phyloP scores from a whole-genome alignment of 2,888 invertebrate species.

The Tineola bisselliella region DNA sequence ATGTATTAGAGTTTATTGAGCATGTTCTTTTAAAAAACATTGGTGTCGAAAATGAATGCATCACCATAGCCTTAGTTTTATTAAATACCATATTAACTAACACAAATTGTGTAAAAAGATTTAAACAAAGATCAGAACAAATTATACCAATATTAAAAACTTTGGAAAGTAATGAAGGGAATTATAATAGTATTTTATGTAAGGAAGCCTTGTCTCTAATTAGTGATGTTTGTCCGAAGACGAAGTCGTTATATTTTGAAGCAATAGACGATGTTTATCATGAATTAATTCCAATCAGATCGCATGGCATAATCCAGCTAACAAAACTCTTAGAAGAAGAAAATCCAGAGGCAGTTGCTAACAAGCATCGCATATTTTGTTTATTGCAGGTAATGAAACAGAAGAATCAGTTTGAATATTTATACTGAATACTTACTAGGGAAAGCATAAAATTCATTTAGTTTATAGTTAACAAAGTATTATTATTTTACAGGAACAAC shows the following conservation, averaged over 20 bases:
- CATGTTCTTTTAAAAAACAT: slow-evolving; percentile 39
- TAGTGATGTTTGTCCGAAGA: slow-evolving; percentile 24
- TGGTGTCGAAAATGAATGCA: slow-evolving; percentile 42
- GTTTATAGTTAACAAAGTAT: too few species aligned
- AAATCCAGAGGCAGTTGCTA: slow-evolving; percentile 71
- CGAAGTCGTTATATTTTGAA: slow-evolving; percentile 59
- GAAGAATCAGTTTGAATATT: too few species aligned
- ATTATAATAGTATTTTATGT: slow-evolving; percentile 37
- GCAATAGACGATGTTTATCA: slow-evolving; percentile 76
- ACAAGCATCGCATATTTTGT: slow-evolving; percentile 73
- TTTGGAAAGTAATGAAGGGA: slow-evolving; percentile 28
- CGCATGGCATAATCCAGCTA: slow-evolving; percentile 80
- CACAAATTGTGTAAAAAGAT: slow-evolving; percentile 24
- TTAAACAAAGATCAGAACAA: slow-evolving; percentile 29
- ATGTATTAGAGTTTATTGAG: slow-evolving; percentile 57
- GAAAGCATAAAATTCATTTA: too few species aligned
- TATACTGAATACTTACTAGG: too few species aligned
- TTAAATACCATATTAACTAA: slow-evolving; percentile 48
- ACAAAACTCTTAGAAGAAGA: slow-evolving; percentile 75
- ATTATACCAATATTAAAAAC: slow-evolving; percentile 37
- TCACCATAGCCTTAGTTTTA: slow-evolving; percentile 46
- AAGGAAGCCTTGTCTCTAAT: slow-evolving; percentile 44
- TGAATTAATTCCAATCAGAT: slow-evolving; percentile 79
- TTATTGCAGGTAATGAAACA: slow-evolving; percentile 80
- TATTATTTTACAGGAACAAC: slow-evolving; percentile 68